A percentile compares a stretch with the other conserved stretches of the same genome.
Conservation (phyloP, 2,113 vertebrate genomes). For the Athene noctua region DNA sequence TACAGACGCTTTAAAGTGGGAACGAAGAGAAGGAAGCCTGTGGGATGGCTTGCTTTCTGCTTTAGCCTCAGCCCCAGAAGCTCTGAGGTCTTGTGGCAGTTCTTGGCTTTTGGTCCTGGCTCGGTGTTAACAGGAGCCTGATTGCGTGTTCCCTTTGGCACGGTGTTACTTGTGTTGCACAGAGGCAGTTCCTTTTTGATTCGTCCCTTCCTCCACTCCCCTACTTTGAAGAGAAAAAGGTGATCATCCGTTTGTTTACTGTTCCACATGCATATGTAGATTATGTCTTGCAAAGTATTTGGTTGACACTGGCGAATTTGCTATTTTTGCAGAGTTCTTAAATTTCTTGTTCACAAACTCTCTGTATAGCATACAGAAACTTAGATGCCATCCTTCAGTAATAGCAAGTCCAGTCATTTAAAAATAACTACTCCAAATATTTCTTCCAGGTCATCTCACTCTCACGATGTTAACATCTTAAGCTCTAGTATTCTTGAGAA, state of each 20-base stretch:
- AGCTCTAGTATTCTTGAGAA: background rate
- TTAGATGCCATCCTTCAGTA: background rate
- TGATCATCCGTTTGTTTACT: background rate
- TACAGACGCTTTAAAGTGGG: background rate
- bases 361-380: background rate
- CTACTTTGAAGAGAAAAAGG: background rate
- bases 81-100: background rate
- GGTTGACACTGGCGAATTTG: background rate
- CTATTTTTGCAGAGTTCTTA: background rate
- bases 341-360: background rate
- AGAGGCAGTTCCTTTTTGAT: background rate
- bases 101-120: background rate
- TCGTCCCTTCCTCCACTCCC: background rate
- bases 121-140: background rate
- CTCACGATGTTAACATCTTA: background rate
- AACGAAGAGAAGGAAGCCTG: background rate
- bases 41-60: background rate
- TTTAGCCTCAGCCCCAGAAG: background rate
- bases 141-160: background rate
- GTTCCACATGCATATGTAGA: fast-evolving
- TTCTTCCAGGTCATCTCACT: background rate
- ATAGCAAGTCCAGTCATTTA: background rate
- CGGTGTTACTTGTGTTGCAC: background rate
- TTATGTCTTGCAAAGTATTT: background rate
- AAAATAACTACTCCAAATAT: background rate